Percentiles rank a stretch among this genome's conserved stretches.
These are phyloP conservation scores for Ictalurus punctatus DNA, from an alignment of 2,113 vertebrate species.

Conservation along the genomic window DNA sequence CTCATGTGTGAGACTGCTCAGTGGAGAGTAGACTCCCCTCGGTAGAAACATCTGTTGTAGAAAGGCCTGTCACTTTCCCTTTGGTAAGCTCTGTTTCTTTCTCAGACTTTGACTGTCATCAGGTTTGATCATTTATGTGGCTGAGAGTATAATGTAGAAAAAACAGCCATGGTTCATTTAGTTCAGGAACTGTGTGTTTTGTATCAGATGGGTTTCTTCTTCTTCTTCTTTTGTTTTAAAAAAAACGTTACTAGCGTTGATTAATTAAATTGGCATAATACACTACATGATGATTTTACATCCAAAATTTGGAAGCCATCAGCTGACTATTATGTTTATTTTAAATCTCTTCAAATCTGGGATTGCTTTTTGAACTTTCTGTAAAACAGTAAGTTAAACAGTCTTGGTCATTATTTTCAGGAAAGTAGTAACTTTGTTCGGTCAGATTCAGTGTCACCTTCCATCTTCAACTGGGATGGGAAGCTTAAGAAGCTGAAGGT, in stretches of 20 bases:
- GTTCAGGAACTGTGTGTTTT: constrained; percentile 58
- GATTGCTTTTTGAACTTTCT: not conserved
- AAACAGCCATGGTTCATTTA: constrained; percentile 62
- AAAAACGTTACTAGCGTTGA: not conserved
- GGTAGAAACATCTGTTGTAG: constrained; percentile 81
- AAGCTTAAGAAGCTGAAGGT: constrained; percentile 43
- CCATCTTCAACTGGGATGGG: constrained; percentile 4
- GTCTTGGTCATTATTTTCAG: not conserved
- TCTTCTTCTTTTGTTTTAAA: not conserved
- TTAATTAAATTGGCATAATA: not conserved
- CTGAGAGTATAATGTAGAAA: constrained; percentile 67
- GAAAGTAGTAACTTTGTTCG: not conserved
- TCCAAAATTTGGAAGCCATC: not conserved
- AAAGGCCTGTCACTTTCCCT: constrained; percentile 77
- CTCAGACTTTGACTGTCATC: constrained; percentile 72
- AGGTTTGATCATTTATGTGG: constrained; percentile 75
- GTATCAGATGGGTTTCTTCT: constrained; percentile 3
- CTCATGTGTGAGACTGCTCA: constrained; percentile 80
- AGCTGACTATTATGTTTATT: not conserved
- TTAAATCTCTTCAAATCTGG: not conserved
- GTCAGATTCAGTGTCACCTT: not conserved
- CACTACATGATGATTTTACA: not conserved
- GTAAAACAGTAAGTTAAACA: not conserved
- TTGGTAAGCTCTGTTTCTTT: constrained; percentile 70
- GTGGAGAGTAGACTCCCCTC: constrained; percentile 80